phyloP scores from a whole-genome alignment of 2,888 invertebrate species.

The Philereme vetulata region DNA sequence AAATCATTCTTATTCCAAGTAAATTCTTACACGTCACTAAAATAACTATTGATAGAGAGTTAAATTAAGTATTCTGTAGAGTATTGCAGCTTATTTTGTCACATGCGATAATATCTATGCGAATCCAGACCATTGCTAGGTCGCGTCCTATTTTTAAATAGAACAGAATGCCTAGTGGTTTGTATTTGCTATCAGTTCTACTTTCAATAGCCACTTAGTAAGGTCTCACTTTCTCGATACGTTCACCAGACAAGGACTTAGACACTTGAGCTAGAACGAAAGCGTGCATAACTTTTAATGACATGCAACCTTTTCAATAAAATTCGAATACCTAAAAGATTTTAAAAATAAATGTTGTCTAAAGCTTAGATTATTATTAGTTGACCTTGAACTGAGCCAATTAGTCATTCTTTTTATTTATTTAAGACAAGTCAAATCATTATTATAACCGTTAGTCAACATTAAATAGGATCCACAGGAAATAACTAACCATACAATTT shows the following conservation, averaged over 20 bases:
- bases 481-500: neutral
- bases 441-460: neutral
- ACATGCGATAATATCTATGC: constrained; percentile 6
- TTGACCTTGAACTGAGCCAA: constrained; percentile 9
- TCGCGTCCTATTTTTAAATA: constrained; percentile 56
- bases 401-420: neutral
- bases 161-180: constrained; percentile 40
- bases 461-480: neutral
- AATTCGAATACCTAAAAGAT: constrained; percentile 1
- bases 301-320: constrained; percentile 20
- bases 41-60: neutral
- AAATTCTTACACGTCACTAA: constrained; percentile 1
- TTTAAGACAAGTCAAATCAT: neutral
- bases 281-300: constrained; percentile 20
- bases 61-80: no score
- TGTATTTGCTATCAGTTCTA: constrained; percentile 34
- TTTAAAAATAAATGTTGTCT: constrained; percentile 26
- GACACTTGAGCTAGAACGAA: constrained; percentile 18
- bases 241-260: constrained; percentile 22
- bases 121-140: constrained; percentile 61
- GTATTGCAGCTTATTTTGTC: no score
- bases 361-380: constrained; percentile 13
- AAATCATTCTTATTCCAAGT: constrained; percentile 11
- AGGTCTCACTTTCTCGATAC: constrained; percentile 14
- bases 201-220: constrained; percentile 17